Percentiles rank a stretch among this genome's conserved stretches.
phyloP scores from a whole-genome alignment of 2,113 vertebrate genomes.

The Sinocyclocheilus grahami region DNA sequence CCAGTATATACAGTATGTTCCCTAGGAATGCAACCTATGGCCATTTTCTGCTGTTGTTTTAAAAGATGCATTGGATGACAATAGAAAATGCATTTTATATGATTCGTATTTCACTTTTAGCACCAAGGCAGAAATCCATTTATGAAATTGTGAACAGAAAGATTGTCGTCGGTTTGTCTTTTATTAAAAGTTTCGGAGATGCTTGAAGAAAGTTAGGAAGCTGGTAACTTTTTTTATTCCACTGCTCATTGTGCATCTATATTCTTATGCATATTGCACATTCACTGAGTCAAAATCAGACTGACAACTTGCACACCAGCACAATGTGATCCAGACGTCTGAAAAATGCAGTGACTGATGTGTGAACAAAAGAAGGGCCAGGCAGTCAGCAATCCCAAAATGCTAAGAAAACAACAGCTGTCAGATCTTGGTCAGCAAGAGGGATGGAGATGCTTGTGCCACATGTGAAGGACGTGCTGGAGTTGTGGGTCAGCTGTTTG shows the following conservation, averaged over 20 bases:
- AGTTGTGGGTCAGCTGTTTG: conserved; percentile 14
- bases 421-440: conserved; percentile 1
- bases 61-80: neutral
- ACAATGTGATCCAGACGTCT: neutral
- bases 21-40: neutral
- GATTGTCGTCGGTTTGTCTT: neutral
- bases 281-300: neutral
- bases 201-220: neutral
- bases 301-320: neutral
- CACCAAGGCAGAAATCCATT: neutral
- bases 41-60: neutral
- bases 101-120: neutral
- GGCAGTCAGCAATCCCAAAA: neutral
- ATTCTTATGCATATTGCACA: neutral
- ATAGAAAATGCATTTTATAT: neutral
- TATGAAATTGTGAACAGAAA: neutral
- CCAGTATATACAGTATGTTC: neutral
- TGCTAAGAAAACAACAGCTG: neutral
- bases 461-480: neutral
- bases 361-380: conserved; percentile 9
- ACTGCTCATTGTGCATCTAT: neutral
- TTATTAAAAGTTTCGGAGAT: neutral
- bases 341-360: neutral
- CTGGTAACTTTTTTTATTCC: neutral
- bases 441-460: neutral